Evolutionary conservation across 2,888 invertebrate genomes (phyloP).

Genomic region (Drosophila neotestacea): DNA sequence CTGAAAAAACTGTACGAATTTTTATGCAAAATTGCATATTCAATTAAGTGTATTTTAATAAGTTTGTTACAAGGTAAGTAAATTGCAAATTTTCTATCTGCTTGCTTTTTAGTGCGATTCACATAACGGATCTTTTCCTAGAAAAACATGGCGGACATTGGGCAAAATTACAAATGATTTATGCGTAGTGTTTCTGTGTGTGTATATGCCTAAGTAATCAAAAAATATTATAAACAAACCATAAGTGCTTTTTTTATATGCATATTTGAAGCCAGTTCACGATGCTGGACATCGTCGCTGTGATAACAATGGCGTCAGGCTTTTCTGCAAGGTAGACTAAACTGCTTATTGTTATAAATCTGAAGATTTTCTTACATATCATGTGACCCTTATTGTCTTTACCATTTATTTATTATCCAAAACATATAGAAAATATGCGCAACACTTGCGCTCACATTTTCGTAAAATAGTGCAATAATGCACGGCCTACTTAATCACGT

Average conservation of each 20-base stretch:
- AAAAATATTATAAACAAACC: not conserved
- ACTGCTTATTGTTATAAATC: not conserved
- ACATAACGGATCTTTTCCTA: constrained; percentile 3
- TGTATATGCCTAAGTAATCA: not conserved
- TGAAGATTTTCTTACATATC: not conserved
- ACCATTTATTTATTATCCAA: not conserved
- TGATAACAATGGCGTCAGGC: not conserved
- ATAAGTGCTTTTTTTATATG: not conserved
- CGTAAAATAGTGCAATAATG: not conserved
- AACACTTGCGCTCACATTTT: not conserved
- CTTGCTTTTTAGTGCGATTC: not conserved
- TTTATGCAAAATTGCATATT: constrained; percentile 16
- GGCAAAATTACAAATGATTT: not conserved
- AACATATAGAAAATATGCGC: not conserved
- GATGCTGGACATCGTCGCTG: not conserved
- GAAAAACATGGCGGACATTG: constrained; percentile 4
- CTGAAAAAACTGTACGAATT: not conserved
- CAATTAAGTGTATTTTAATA: not conserved
- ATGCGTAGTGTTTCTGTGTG: not conserved
- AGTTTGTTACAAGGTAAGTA: not conserved
- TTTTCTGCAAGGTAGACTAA: not conserved
- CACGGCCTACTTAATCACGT: not conserved
- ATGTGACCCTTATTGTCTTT: not conserved
- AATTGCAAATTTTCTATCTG: not conserved
- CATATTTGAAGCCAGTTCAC: not conserved